These are phyloP conservation scores for Montipora capricornis DNA, from an alignment of 64 coral and sea anemone genomes.

Conservation along the genomic window DNA sequence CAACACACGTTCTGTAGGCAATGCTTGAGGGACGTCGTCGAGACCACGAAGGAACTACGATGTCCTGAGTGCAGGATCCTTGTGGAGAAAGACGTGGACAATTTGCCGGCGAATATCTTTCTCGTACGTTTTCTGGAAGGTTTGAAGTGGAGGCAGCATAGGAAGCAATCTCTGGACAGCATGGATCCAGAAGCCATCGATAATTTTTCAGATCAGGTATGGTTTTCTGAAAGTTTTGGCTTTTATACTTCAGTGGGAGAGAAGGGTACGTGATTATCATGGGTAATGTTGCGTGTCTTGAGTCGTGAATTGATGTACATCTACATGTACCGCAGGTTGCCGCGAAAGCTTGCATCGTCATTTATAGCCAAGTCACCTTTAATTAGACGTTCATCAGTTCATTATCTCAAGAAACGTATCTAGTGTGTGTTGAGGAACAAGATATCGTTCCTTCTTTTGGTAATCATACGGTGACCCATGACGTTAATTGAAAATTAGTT, in stretches of 20 bases:
- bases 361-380: neutral
- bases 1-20: constrained; percentile 96
- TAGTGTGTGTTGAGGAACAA: no score
- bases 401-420: no score
- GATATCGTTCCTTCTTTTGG: no score
- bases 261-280: neutral
- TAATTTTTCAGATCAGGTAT: constrained; percentile 14
- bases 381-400: neutral
- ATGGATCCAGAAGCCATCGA: constrained; percentile 26
- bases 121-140: constrained; percentile 89
- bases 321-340: neutral
- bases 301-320: no score
- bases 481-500: no score
- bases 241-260: neutral
- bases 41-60: constrained; percentile 83
- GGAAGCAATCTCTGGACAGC: constrained; percentile 3
- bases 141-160: constrained; percentile 66
- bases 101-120: constrained; percentile 90
- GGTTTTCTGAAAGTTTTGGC: neutral
- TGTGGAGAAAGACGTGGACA: constrained; percentile 81
- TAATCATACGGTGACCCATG: no score
- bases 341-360: neutral
- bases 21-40: constrained; percentile 82
- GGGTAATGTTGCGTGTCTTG: no score
- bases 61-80: constrained; percentile 97